Conservation (phyloP, 30 jellyfish, hydroid and myxozoan species). For the Aurelia coerulea region DNA sequence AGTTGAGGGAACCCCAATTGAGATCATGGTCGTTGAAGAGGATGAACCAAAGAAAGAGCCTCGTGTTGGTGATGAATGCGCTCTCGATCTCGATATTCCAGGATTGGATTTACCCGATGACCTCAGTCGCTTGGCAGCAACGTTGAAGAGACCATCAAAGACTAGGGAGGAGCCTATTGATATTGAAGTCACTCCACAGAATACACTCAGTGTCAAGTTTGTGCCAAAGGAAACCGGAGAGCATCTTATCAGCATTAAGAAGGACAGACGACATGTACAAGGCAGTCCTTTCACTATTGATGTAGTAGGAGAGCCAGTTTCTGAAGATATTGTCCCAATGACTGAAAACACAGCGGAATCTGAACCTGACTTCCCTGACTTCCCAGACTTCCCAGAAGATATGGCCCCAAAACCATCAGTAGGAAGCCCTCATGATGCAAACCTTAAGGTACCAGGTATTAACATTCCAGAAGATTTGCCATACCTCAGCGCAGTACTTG, state of each 20-base stretch:
- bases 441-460: constrained; percentile 66
- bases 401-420: constrained; percentile 71
- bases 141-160: constrained; percentile 88
- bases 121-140: constrained; percentile 77
- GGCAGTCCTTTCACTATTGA: constrained; percentile 96
- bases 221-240: constrained; percentile 95
- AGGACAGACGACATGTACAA: constrained; percentile 85
- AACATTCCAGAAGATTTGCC: constrained; percentile 79
- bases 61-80: constrained; percentile 93
- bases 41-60: constrained; percentile 75
- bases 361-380: constrained; percentile 47
- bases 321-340: constrained; percentile 67
- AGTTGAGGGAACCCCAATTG: constrained; percentile 93
- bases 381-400: constrained; percentile 39
- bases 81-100: constrained; percentile 90
- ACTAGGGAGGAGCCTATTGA: constrained; percentile 92
- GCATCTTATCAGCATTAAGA: constrained; percentile 86
- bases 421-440: constrained; percentile 86
- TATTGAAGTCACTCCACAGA: constrained; percentile 68
- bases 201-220: constrained; percentile 86
- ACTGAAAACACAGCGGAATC: constrained; percentile 28
- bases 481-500: constrained; percentile 79
- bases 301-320: constrained; percentile 82
- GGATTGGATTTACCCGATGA: constrained; percentile 88
- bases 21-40: constrained; percentile 82